Base-by-base conservation (phyloP, 2,113 vertebrate species). In the Perca flavescens region DNA sequence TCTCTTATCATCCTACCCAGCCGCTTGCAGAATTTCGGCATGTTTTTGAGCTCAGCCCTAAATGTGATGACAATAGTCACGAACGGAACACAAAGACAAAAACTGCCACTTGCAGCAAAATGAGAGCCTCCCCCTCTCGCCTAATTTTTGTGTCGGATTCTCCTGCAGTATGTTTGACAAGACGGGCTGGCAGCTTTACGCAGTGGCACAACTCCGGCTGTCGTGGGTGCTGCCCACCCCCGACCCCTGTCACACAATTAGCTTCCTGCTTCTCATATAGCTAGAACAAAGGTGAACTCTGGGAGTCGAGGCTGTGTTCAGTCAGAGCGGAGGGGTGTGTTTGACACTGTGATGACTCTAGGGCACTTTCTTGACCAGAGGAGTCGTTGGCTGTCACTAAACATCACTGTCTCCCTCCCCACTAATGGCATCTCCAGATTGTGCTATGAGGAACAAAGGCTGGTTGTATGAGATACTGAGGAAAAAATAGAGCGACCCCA, bases 341-440 rank as follows among this genome's bases (percentile, higher is more conserved):
- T 91, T 93, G 94, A 92, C 91, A 93, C 85, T 79, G 83, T 62
- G 81, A 74, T 90, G 89, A 90, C 94, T 95, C 62, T 17, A 34
- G 94, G 94, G 87, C 81, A 80, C 89, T 89, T 85, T 92, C 90
- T 90, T 93, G 93, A 93, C 94, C 93, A 83, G 86, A 92, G 85
- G 86, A 91, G 91, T 94, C 89, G 61, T 91, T 86, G 84, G 87
- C 91, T 95, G 95, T 96, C 95, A 94, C 91, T 92, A 90, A 91
- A 89, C 92, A 95, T 95, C 94, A 95, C 89, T 84, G 92, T 95
- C 95, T 90, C 68, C 85, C 49, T 79, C 63, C 31, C 84, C 83
- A 90, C 94, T 96, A 95, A 96, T 95, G 94, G 92, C 89, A 90
- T 94, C 91, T 94, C 90, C 92, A 91, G 94, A 94, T 93, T 93